phyloP scores from a whole-genome alignment of 2,113 vertebrate species.

The Oryzias melastigma region DNA sequence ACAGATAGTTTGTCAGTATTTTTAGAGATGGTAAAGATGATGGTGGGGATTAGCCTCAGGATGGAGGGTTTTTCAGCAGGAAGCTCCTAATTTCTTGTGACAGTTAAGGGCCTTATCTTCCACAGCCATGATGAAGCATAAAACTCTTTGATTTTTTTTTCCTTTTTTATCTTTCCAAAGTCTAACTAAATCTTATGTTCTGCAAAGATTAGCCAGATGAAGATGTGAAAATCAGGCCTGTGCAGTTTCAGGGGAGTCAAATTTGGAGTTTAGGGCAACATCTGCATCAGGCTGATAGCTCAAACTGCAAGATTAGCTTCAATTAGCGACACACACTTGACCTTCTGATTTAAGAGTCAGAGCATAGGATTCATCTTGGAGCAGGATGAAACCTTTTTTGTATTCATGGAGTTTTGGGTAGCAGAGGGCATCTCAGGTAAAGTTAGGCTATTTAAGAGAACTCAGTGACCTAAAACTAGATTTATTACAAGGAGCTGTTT shows the following conservation, averaged over 20 bases:
- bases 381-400: slow-evolving; percentile 11
- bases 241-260: slow-evolving; percentile 41
- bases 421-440: not conserved
- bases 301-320: slow-evolving; percentile 35
- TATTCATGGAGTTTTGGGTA: not conserved
- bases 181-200: slow-evolving; percentile 57
- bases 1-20: slow-evolving; percentile 40
- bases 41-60: slow-evolving; percentile 52
- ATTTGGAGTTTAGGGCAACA: slow-evolving; percentile 35
- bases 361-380: not conserved
- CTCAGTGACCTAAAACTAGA: too few species aligned
- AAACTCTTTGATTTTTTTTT: slow-evolving; percentile 58
- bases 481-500: too few species aligned
- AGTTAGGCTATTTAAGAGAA: not conserved
- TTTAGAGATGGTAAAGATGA: slow-evolving; percentile 48
- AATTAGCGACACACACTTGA: slow-evolving; percentile 39
- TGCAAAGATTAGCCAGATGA: slow-evolving; percentile 63
- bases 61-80: slow-evolving; percentile 57
- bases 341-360: slow-evolving; percentile 33
- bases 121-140: slow-evolving; percentile 63
- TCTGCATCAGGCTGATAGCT: slow-evolving; percentile 63
- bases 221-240: slow-evolving; percentile 50
- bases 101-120: slow-evolving; percentile 70
- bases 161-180: slow-evolving; percentile 58
- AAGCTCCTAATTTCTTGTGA: slow-evolving; percentile 66